A percentile compares a stretch with the other conserved stretches of the same genome.
These are phyloP conservation scores for Sesia apiformis DNA, from an alignment of 2,888 invertebrate genomes.

Conservation along the genomic window DNA sequence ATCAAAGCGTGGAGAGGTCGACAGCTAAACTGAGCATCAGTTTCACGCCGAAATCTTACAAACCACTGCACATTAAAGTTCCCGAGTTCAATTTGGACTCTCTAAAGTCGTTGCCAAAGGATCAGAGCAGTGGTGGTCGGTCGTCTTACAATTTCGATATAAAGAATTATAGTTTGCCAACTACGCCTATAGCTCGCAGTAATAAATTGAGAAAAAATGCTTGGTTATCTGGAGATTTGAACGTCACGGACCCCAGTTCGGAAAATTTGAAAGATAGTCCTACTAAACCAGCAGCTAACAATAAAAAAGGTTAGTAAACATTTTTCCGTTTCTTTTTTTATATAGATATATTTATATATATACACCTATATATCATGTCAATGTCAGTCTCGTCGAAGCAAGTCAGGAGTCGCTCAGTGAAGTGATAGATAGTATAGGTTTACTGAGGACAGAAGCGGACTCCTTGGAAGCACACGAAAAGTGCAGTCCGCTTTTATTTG, in stretches of 20 bases:
- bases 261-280: conserved; percentile 13
- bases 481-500: too few relatives aligned
- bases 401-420: too few relatives aligned
- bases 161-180: conserved; percentile 62
- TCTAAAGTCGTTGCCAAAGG: conserved; percentile 45
- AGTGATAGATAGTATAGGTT: too few relatives aligned
- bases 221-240: conserved; percentile 65
- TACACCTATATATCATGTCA: too few relatives aligned
- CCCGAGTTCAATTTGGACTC: conserved; percentile 57
- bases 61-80: conserved; percentile 61
- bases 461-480: too few relatives aligned
- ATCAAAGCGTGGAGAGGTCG: conserved; percentile 33
- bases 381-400: too few relatives aligned
- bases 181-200: conserved; percentile 70
- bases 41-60: conserved; percentile 65
- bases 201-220: conserved; percentile 71
- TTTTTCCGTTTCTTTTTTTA: too few relatives aligned
- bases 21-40: conserved; percentile 52
- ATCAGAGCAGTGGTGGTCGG: conserved; percentile 26
- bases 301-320: background rate
- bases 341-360: too few relatives aligned
- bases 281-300: background rate
- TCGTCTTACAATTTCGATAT: conserved; percentile 67
- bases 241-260: conserved; percentile 17
- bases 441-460: too few relatives aligned